These are phyloP conservation scores for Actenoides lindsayi DNA, from an alignment of 2,113 vertebrate genomes.

Conservation along the genomic window DNA sequence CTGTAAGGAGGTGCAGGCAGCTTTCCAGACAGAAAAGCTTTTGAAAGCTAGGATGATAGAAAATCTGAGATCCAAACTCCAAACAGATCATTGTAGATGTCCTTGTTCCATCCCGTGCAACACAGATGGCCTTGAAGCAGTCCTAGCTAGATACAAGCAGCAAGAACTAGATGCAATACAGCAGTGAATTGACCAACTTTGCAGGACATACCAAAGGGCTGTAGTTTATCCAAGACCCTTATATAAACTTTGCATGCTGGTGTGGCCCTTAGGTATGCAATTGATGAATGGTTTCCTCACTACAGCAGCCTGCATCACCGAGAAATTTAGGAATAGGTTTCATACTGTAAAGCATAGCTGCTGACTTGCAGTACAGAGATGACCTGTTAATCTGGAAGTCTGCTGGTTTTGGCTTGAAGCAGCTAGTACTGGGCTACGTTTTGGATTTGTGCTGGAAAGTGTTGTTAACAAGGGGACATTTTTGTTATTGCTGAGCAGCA, in stretches of 20 bases:
- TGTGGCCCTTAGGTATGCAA: neutral
- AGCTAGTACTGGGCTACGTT: neutral
- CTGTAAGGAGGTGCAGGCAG: neutral
- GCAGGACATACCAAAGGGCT: neutral
- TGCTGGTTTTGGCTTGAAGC: neutral
- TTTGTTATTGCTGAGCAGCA: neutral
- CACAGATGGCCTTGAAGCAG: neutral
- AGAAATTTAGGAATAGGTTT: neutral
- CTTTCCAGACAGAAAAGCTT: neutral
- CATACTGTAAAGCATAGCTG: neutral
- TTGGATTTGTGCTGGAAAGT: neutral
- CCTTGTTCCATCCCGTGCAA: neutral
- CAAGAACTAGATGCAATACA: neutral
- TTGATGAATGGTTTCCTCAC: neutral
- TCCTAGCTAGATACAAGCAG: neutral
- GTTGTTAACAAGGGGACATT: neutral
- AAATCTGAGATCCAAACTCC: neutral
- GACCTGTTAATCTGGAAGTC: neutral
- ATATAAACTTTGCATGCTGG: neutral
- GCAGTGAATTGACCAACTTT: neutral
- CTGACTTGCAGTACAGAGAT: neutral
- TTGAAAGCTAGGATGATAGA: neutral
- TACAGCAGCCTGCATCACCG: neutral
- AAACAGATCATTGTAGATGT: neutral
- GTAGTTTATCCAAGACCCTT: neutral